Evolutionary conservation across 1,140 invertebrate species (phyloP).

Genomic region (Drosophila biarmipes): DNA sequence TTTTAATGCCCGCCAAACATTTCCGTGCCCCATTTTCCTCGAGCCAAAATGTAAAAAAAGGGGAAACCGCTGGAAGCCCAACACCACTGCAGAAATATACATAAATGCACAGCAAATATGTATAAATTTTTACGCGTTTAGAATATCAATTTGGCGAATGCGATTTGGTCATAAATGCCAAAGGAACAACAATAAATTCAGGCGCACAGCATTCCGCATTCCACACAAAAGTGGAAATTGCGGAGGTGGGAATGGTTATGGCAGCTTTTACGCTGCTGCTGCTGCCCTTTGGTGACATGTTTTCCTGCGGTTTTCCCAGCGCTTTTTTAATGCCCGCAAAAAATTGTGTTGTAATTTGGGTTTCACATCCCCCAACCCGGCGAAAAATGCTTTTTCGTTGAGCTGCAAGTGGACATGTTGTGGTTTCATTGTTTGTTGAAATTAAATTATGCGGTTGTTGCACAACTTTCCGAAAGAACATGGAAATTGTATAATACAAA

Average conservation of each 20-base stretch:
- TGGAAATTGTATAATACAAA: conserved; percentile 15
- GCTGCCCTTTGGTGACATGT: conserved; percentile 77
- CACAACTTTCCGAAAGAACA: conserved; percentile 25
- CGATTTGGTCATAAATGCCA: conserved; percentile 75
- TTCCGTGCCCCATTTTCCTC: conserved; percentile 38
- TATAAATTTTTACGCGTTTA: conserved; percentile 78
- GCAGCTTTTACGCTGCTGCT: conserved; percentile 35
- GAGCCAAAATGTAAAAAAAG: conserved; percentile 6
- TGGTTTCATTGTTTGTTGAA: conserved; percentile 73
- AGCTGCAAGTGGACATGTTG: conserved; percentile 67
- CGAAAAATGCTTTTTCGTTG: conserved; percentile 26
- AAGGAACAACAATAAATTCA: conserved; percentile 70
- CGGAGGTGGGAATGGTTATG: conserved; percentile 5
- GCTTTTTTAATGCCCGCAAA: conserved; percentile 47
- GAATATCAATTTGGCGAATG: conserved; percentile 79
- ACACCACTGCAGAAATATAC: conserved; percentile 22
- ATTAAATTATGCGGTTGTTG: conserved; percentile 77
- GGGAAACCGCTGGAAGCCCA: conserved; percentile 8
- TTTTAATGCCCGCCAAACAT: conserved; percentile 65
- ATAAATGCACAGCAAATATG: conserved; percentile 13
- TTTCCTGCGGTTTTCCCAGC: conserved; percentile 64
- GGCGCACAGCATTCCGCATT: conserved; percentile 41
- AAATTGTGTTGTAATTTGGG: conserved; percentile 30
- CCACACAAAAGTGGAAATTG: neutral
- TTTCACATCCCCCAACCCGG: neutral